Conservation (phyloP, 1,140 invertebrate species). For the Solenopsis invicta region DNA sequence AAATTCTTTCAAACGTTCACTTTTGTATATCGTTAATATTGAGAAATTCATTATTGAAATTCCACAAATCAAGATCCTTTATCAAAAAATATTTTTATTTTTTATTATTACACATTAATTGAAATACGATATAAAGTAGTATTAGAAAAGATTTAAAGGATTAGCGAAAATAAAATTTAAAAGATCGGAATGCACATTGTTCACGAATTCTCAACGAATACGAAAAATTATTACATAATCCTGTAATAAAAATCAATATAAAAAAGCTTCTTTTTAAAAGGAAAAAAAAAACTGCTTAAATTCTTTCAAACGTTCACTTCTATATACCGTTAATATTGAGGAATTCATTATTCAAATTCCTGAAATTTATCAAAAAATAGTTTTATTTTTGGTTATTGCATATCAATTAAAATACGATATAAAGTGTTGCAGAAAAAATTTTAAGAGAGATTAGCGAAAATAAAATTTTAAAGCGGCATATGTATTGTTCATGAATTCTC, state of each 20-base stretch:
- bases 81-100: background rate
- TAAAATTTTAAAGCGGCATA: background rate
- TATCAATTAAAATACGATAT: background rate
- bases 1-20: background rate
- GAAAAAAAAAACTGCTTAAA: background rate
- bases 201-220: conserved; percentile 21
- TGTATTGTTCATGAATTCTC: background rate
- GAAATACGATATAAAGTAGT: background rate
- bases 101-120: background rate
- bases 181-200: background rate
- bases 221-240: background rate
- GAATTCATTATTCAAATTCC: background rate
- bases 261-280: background rate
- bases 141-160: background rate
- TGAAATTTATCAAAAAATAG: background rate
- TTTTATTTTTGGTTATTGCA: background rate
- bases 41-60: background rate
- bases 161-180: background rate
- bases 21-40: background rate
- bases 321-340: background rate
- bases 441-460: background rate
- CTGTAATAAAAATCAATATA: background rate
- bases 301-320: background rate
- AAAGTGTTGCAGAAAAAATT: background rate
- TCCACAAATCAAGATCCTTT: background rate